A percentile compares a stretch with the other conserved stretches of the same genome.
phyloP scores from a whole-genome alignment of 2,797 vertebrate species.

The Graptemys geographica region DNA sequence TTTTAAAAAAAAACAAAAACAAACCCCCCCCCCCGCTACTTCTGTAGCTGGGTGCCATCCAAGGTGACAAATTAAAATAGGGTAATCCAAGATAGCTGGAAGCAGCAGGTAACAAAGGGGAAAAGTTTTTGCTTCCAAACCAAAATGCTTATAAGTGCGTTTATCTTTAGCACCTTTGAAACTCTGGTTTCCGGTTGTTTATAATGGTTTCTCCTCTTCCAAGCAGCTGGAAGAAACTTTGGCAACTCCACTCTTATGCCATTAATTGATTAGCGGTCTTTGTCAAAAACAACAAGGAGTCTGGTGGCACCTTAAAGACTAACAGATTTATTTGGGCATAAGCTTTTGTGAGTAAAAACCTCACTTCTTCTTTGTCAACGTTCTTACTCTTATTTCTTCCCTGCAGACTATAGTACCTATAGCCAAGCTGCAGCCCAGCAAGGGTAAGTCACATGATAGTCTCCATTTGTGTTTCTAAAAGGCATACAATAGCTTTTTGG shows the following conservation, averaged over 20 bases:
- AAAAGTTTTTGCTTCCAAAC: constrained; percentile 35
- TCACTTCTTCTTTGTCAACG: neutral
- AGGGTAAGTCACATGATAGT: constrained; percentile 85
- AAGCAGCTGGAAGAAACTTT: constrained; percentile 50
- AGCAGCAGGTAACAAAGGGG: constrained; percentile 24
- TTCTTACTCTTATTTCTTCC: constrained; percentile 29
- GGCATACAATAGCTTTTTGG: neutral
- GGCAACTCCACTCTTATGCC: constrained; percentile 8
- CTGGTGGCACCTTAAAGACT: too few relatives aligned
- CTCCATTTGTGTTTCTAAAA: neutral
- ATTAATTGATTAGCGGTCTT: neutral
- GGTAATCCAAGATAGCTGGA: constrained; percentile 56
- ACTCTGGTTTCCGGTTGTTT: constrained; percentile 30
- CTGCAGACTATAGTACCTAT: constrained; percentile 96
- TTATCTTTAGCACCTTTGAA: constrained; percentile 42
- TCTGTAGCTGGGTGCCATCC: constrained; percentile 31
- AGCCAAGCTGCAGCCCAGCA: constrained; percentile 93
- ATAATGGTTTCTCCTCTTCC: neutral
- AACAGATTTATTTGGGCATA: too few relatives aligned
- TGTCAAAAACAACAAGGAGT: neutral
- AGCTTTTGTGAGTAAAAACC: too few relatives aligned
- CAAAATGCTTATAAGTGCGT: constrained; percentile 14
- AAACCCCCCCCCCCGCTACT: neutral
- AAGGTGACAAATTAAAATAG: constrained; percentile 32
- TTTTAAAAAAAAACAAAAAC: constrained; percentile 8